Conservation (phyloP, 2,888 invertebrate genomes). For the Odontocerum albicorne region DNA sequence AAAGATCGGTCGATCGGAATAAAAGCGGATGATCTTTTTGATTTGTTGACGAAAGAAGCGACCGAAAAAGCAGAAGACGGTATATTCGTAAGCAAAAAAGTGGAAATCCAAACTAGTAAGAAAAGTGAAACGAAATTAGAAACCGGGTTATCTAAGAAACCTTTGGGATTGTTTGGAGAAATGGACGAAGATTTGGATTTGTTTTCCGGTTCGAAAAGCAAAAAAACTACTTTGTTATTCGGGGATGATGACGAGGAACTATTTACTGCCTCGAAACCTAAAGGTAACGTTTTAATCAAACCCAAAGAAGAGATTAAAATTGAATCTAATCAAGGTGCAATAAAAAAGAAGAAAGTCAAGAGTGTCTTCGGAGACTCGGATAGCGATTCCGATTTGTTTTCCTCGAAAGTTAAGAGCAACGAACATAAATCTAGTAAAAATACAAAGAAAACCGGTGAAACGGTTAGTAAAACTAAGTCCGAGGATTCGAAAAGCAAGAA, state of each 20-base stretch:
- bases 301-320: not conserved
- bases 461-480: constrained; percentile 5
- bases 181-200: constrained; percentile 46
- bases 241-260: constrained; percentile 16
- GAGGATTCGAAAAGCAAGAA: constrained; percentile 7
- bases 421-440: not conserved
- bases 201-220: constrained; percentile 39
- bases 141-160: too few species aligned
- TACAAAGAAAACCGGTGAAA: constrained; percentile 8
- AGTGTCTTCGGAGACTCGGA: constrained; percentile 22
- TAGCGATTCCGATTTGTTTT: constrained; percentile 15
- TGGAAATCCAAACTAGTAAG: too few species aligned
- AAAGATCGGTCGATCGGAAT: not conserved
- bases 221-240: constrained; percentile 10
- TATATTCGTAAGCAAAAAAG: constrained; percentile 5
- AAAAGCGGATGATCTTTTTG: constrained; percentile 12
- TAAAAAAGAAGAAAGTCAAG: constrained; percentile 6
- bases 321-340: constrained; percentile 4
- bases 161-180: constrained; percentile 43
- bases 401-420: not conserved
- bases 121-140: too few species aligned
- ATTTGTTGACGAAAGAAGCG: constrained; percentile 6
- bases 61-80: not conserved
- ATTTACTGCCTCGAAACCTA: constrained; percentile 15
- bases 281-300: not conserved